Conservation (phyloP, 2,888 invertebrate species). For the Arge pagana region DNA sequence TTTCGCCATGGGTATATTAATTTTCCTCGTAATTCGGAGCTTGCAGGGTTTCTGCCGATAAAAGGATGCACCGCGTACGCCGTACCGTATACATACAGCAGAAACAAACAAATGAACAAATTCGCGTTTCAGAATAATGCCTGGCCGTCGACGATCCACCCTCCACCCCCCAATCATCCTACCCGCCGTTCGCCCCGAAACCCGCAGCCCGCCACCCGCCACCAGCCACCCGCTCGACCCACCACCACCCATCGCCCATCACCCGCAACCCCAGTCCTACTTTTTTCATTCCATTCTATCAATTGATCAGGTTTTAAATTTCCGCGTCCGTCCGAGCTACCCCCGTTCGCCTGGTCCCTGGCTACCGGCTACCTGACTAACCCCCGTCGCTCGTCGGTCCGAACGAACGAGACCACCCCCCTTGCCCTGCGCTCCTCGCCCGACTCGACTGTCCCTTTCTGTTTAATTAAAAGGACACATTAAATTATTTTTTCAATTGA, state of each 20-base stretch:
- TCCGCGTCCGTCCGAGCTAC: conserved; percentile 59
- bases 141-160: conserved; percentile 52
- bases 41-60: conserved; percentile 59
- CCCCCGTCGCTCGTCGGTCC: conserved; percentile 32
- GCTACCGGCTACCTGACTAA: conserved; percentile 37
- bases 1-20: conserved; percentile 47
- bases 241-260: conserved; percentile 38
- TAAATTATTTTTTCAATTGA: conserved; percentile 58
- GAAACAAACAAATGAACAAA: conserved; percentile 59
- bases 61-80: conserved; percentile 56
- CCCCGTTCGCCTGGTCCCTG: conserved; percentile 42
- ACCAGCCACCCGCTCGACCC: conserved; percentile 37
- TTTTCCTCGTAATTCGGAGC: conserved; percentile 60
- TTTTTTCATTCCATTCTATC: conserved; percentile 59
- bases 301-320: conserved; percentile 60
- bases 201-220: conserved; percentile 31
- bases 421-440: conserved; percentile 46
- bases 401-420: conserved; percentile 33
- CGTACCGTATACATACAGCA: conserved; percentile 54
- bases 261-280: conserved; percentile 54
- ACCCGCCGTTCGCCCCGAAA: conserved; percentile 40
- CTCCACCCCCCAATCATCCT: conserved; percentile 34
- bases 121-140: conserved; percentile 59
- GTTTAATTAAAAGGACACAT: conserved; percentile 58
- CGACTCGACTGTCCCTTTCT: conserved; percentile 46